Percentiles rank a stretch among this genome's conserved stretches.
phyloP scores from a whole-genome alignment of 2,797 vertebrate species.

The Syngnathus acus region DNA sequence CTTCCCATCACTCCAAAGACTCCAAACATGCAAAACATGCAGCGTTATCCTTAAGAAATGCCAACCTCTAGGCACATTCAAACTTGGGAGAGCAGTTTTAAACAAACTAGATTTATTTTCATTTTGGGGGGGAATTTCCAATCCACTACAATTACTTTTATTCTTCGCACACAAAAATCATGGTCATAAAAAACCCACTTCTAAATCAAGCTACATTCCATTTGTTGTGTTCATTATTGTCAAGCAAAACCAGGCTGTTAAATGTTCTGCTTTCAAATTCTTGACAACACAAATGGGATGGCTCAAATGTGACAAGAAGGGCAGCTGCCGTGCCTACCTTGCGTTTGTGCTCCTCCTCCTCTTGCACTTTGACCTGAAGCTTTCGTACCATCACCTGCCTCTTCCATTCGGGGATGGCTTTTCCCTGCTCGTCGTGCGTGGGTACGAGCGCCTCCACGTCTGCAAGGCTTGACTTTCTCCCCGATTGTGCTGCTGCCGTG shows the following conservation, averaged over 20 bases:
- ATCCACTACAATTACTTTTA: neutral
- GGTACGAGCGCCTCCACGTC: constrained; percentile 85
- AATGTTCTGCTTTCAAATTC: constrained; percentile 9
- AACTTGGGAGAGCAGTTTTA: neutral
- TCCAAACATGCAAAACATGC: constrained; percentile 1
- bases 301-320: constrained; percentile 12
- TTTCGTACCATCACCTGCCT: constrained; percentile 94
- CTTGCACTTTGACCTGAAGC: constrained; percentile 90
- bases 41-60: neutral
- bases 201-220: constrained; percentile 39
- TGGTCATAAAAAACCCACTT: constrained; percentile 25
- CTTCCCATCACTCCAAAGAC: constrained; percentile 38
- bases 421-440: constrained; percentile 85
- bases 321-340: constrained; percentile 72
- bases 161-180: constrained; percentile 4
- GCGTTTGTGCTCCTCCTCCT: constrained; percentile 87
- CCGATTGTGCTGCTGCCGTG: constrained; percentile 30
- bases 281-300: constrained; percentile 46
- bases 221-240: constrained; percentile 21
- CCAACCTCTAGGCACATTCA: neutral
- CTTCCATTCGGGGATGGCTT: constrained; percentile 89
- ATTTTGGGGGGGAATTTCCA: neutral
- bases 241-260: neutral
- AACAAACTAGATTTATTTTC: too few species aligned
- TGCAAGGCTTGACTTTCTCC: constrained; percentile 59